Conservation (phyloP, 2,888 invertebrate genomes). For the Orchesellides sinensis region DNA sequence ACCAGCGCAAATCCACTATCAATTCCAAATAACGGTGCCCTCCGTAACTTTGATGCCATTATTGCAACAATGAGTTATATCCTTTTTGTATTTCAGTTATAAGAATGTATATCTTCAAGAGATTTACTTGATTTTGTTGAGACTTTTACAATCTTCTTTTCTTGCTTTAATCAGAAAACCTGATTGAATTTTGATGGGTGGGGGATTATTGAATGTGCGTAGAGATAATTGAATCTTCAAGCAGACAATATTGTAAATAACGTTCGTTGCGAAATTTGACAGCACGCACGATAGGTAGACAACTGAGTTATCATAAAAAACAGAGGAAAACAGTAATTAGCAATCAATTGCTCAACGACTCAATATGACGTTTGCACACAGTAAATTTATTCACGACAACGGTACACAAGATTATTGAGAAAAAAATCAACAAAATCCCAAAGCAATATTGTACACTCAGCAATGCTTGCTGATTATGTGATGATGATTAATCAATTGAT, state of each 20-base stretch:
- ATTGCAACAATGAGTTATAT: slow-evolving; percentile 8
- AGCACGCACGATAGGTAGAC: slow-evolving; percentile 4
- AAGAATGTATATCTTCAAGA: background rate
- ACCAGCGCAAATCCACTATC: slow-evolving; percentile 76
- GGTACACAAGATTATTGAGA: too few species aligned
- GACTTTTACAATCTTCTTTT: background rate
- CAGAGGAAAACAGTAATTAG: slow-evolving; percentile 42
- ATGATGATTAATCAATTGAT: slow-evolving; percentile 16
- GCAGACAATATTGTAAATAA: slow-evolving; percentile 3
- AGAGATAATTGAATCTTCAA: background rate
- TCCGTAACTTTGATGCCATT: slow-evolving; percentile 78
- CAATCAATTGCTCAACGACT: slow-evolving; percentile 36
- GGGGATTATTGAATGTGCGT: background rate
- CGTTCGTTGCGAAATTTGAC: slow-evolving; percentile 22
- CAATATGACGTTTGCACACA: background rate
- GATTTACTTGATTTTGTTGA: background rate
- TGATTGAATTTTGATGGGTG: background rate
- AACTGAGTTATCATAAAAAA: slow-evolving; percentile 13
- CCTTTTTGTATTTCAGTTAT: background rate
- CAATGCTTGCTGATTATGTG: background rate
- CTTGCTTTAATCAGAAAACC: background rate
- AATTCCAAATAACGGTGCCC: slow-evolving; percentile 77
- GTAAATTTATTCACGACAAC: slow-evolving; percentile 6
- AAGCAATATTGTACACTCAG: background rate
- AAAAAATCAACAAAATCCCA: too few species aligned